Evolutionary conservation across 1,140 invertebrate genomes (phyloP).

Genomic region (Hydropsyche tenuis): DNA sequence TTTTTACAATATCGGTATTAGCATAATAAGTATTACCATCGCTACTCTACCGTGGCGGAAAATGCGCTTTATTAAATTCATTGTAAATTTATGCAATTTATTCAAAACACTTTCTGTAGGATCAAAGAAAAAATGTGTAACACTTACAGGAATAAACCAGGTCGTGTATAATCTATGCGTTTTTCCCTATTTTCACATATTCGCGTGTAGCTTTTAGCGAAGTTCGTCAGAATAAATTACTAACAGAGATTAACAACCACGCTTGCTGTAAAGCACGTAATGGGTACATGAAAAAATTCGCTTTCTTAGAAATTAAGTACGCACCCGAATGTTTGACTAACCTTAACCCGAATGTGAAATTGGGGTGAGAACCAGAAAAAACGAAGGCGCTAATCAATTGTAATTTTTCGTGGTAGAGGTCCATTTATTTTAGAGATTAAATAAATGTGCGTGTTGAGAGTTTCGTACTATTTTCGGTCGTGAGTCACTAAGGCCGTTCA

Average conservation of each 20-base stretch:
- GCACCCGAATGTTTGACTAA: neutral
- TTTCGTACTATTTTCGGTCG: conserved; percentile 15
- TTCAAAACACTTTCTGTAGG: neutral
- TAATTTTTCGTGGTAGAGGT: conserved; percentile 23
- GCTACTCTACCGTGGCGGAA: neutral
- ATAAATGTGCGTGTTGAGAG: conserved; percentile 20
- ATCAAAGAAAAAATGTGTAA: neutral
- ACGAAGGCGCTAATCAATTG: conserved; percentile 1
- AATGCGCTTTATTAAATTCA: neutral
- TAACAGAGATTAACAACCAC: neutral
- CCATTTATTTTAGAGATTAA: conserved; percentile 16
- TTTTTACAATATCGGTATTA: neutral
- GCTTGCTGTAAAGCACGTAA: neutral
- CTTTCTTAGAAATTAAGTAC: neutral
- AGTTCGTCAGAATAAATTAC: neutral
- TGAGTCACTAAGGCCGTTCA: conserved; percentile 7
- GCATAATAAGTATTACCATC: neutral
- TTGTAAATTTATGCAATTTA: conserved; percentile 15
- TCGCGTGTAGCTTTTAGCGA: neutral
- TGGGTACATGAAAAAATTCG: neutral
- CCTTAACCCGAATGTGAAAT: conserved; percentile 1
- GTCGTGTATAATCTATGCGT: neutral
- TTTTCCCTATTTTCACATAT: neutral
- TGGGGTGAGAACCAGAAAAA: neutral
- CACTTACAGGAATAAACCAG: neutral